Evolutionary conservation across 2,888 invertebrate species (phyloP), one percentile per base, ranked within the genome.

Genomic region (Linyphia triangularis): DNA sequence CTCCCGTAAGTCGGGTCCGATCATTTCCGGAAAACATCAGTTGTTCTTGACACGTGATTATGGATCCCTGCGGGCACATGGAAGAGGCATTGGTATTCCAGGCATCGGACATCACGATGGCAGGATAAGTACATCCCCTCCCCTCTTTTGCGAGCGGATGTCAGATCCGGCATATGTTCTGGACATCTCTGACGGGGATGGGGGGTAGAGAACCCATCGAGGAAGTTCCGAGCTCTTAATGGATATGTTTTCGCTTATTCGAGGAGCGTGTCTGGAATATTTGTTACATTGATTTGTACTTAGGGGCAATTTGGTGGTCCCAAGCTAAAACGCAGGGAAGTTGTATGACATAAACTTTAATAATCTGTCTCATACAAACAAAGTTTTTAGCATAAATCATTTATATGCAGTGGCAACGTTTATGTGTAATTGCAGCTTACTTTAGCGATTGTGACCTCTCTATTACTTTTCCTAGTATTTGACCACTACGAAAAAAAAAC

Each of bases 111-210:
- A 51, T 81, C 57, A 33, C 30, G 24, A 69, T 81, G 81, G 70
- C 33, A 26, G 10, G 81, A 81, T 81, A 81, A 81, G 81, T 81
- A 51, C 69, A 81, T 65, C 79, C 79, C 28, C 79, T 65, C 79
- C 28, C 51, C 30, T 43, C 51, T 33, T 16, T 63, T n/a, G n/a
- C 24, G 33, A 40, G n/a, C 40, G 63, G n/a, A 26, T 57, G 59
- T 30, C 33, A 30, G 26, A 73, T 57, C 28, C 73, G 57, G 59
- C 16, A 33, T 24, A 59, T 70, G 28, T 59, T n/a, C 30, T 33
- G 81, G 57, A 57, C 30, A 57, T 79, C 51, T 63, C 24, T 63
- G 63, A 26, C 0, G 63, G 7, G 26, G 28, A 10, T 1, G 63
- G 26, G 63, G 63, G 51, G 51, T n/a, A n/a, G 51, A 0, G 51